Percentiles rank a stretch among this genome's conserved stretches.
phyloP scores from a whole-genome alignment of 2,888 invertebrate genomes.

The Eueremaeus valkanovi region DNA sequence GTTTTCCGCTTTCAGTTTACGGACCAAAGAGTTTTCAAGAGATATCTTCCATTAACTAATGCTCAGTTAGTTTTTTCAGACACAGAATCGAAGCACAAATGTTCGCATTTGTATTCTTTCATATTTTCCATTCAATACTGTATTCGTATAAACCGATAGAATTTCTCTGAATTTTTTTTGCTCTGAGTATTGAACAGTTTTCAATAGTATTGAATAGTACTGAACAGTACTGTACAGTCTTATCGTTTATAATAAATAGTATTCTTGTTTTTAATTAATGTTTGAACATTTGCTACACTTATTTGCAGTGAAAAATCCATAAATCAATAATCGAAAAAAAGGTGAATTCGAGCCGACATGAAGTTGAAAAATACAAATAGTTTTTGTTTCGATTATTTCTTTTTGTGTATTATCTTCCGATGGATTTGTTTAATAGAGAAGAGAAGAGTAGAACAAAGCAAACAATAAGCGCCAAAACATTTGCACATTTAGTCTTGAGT shows the following conservation, averaged over 20 bases:
- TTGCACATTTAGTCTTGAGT: not conserved
- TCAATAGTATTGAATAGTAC: too few relatives aligned
- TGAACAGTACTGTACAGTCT: too few relatives aligned
- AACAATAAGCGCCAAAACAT: not conserved
- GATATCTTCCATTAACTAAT: not conserved
- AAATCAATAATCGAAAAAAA: not conserved
- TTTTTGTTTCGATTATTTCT: not conserved
- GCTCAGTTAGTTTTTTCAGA: not conserved
- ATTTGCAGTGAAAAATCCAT: not conserved
- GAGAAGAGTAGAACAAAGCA: not conserved
- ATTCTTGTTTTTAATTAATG: not conserved
- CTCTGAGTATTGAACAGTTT: too few relatives aligned
- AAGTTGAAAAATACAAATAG: not conserved
- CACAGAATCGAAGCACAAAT: too few relatives aligned
- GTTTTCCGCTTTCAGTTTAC: not conserved
- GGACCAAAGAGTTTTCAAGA: not conserved
- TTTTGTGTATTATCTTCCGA: not conserved
- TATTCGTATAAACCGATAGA: too few relatives aligned
- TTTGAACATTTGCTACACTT: constrained; percentile 2
- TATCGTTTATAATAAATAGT: not conserved
- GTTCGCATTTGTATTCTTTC: too few relatives aligned
- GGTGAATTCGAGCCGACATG: not conserved
- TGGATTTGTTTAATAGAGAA: constrained; percentile 5
- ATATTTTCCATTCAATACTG: too few relatives aligned
- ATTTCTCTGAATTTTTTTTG: too few relatives aligned